These are phyloP conservation scores for Hartigia nigra DNA, from an alignment of 2,888 invertebrate species.

Conservation along the genomic window DNA sequence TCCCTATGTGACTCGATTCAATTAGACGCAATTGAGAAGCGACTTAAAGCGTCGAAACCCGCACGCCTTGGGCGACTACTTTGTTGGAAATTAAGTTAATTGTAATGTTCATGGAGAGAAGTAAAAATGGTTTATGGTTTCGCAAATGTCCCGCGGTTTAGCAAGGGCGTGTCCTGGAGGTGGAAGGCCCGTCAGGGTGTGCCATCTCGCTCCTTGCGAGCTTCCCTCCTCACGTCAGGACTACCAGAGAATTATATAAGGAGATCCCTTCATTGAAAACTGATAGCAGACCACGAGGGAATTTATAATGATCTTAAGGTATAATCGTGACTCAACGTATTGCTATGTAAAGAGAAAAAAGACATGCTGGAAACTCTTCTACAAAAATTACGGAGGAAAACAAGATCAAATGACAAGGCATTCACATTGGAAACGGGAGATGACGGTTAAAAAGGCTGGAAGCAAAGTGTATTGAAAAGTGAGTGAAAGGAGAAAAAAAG, in stretches of 20 bases:
- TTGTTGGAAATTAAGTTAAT: conserved; percentile 42
- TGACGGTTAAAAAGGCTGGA: not conserved
- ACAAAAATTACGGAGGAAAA: not conserved
- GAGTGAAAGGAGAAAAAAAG: conserved; percentile 8
- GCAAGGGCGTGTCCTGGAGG: conserved; percentile 8
- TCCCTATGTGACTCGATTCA: conserved; percentile 35
- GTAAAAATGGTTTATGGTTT: not conserved
- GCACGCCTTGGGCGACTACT: conserved; percentile 19
- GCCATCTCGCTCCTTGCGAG: not conserved
- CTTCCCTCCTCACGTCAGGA: not conserved
- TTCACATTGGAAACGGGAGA: not conserved
- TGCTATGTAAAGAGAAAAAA: not conserved
- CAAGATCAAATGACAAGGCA: not conserved
- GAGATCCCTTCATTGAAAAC: not conserved
- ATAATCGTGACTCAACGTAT: not conserved
- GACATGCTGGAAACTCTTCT: not conserved
- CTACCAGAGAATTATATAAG: not conserved
- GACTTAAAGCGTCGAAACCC: conserved; percentile 22
- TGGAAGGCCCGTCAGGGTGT: not conserved
- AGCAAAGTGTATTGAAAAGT: not conserved
- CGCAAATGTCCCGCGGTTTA: not conserved
- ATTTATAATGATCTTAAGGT: not conserved
- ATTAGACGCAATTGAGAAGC: conserved; percentile 39
- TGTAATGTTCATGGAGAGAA: conserved; percentile 13
- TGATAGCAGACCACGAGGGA: not conserved